These are phyloP conservation scores for Oreotrochilus melanogaster DNA, from an alignment of 2,113 vertebrate genomes.

Conservation along the genomic window DNA sequence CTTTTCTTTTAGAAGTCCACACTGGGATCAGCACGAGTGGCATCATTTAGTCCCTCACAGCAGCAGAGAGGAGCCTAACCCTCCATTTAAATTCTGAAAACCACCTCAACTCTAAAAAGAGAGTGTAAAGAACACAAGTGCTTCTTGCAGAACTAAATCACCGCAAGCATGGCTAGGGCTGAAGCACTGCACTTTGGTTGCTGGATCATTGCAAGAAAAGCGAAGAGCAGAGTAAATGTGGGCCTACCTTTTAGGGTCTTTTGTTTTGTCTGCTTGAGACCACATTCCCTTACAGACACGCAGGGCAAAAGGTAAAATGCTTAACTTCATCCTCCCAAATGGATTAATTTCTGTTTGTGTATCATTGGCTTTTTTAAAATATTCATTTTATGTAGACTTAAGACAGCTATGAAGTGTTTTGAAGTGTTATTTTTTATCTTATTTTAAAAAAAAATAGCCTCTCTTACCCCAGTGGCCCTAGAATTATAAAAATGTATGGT, in stretches of 20 bases:
- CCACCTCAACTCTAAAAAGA: not conserved
- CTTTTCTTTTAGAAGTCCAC: not conserved
- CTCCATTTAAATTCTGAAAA: not conserved
- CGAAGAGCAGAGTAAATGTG: not conserved
- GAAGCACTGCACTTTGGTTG: not conserved
- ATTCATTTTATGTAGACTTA: not conserved
- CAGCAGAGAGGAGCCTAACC: not conserved
- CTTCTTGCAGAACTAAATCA: not conserved
- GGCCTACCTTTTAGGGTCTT: not conserved
- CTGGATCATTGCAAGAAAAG: not conserved
- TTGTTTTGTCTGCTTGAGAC: not conserved
- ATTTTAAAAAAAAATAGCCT: not conserved
- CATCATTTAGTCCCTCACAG: not conserved
- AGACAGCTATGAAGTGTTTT: not conserved
- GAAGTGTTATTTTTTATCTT: not conserved
- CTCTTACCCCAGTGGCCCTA: not conserved
- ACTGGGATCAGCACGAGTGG: not conserved
- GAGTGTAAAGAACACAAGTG: not conserved
- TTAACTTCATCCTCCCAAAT: not conserved
- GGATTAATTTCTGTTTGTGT: not conserved
- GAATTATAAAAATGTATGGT: constrained; percentile 11
- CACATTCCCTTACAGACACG: not conserved
- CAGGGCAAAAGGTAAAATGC: not conserved
- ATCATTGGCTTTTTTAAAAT: not conserved
- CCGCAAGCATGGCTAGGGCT: not conserved